Percentiles rank a stretch among this genome's conserved stretches.
Evolutionary conservation across 2,797 vertebrate species (phyloP).

Genomic region (Muscicapa comitata): DNA sequence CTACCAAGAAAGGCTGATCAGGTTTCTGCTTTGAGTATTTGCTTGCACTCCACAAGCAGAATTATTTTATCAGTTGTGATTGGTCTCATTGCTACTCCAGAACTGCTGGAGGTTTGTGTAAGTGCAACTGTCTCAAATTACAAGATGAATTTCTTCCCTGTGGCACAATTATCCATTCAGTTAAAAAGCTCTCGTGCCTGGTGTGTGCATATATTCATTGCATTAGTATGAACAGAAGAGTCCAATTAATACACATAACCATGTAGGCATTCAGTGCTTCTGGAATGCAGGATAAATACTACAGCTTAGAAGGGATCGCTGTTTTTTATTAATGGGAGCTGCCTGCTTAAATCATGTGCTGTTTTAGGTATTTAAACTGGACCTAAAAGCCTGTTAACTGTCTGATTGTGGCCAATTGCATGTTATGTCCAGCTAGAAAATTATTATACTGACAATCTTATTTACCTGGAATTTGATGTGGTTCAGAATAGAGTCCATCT

Average conservation of each 20-base stretch:
- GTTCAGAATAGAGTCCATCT: neutral
- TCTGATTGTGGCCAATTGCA: neutral
- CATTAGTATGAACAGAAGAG: neutral
- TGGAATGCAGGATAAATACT: neutral
- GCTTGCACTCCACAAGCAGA: neutral
- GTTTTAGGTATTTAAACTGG: neutral
- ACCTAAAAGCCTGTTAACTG: neutral
- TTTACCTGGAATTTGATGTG: neutral
- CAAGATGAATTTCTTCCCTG: neutral
- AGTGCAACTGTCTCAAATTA: neutral
- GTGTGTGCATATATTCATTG: neutral
- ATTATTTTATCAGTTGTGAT: neutral
- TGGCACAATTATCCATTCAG: neutral
- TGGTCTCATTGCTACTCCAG: neutral
- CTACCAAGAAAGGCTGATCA: neutral
- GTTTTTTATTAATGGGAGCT: neutral
- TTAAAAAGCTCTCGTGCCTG: neutral
- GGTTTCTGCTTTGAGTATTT: neutral
- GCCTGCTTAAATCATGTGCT: neutral
- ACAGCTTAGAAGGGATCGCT: neutral
- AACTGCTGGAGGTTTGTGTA: neutral
- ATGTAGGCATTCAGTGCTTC: neutral
- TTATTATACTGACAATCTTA: neutral
- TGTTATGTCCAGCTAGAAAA: neutral
- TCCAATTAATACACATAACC: neutral